A percentile compares a stretch with the other conserved stretches of the same genome.
phyloP scores from a whole-genome alignment of 2,113 vertebrate species.

The Athene noctua region DNA sequence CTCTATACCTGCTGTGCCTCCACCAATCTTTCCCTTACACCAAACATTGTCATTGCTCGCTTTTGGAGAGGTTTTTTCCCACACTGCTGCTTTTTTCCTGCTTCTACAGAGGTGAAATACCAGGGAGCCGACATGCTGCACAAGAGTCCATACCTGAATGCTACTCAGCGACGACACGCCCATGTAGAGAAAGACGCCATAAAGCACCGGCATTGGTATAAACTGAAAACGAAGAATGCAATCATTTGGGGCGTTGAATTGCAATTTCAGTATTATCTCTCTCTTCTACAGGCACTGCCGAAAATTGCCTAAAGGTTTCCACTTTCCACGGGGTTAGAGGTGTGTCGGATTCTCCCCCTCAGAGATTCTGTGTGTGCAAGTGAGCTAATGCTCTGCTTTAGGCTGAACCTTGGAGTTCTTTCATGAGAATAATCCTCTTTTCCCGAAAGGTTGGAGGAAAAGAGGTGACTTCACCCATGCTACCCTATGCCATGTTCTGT shows the following conservation, averaged over 20 bases:
- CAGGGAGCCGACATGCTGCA: not conserved
- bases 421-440: not conserved
- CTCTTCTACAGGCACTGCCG: not conserved
- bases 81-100: too few species aligned
- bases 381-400: not conserved
- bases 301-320: not conserved
- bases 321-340: not conserved
- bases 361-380: not conserved
- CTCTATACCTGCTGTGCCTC: not conserved
- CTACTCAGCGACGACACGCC: slow-evolving; percentile 92
- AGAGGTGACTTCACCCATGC: not conserved
- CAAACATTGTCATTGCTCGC: not conserved
- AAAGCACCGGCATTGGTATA: slow-evolving; percentile 96
- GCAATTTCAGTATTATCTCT: not conserved
- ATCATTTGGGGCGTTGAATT: rapidly evolving
- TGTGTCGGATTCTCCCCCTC: not conserved
- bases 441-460: not conserved
- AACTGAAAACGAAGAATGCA: slow-evolving; percentile 73
- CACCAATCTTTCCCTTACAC: not conserved
- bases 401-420: not conserved
- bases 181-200: slow-evolving; percentile 98
- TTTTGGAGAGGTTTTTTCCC: not conserved
- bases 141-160: slow-evolving; percentile 82
- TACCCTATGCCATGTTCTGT: rapidly evolving
- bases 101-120: not conserved